phyloP scores from a whole-genome alignment of 2,797 vertebrate species.

The Clamator glandarius region DNA sequence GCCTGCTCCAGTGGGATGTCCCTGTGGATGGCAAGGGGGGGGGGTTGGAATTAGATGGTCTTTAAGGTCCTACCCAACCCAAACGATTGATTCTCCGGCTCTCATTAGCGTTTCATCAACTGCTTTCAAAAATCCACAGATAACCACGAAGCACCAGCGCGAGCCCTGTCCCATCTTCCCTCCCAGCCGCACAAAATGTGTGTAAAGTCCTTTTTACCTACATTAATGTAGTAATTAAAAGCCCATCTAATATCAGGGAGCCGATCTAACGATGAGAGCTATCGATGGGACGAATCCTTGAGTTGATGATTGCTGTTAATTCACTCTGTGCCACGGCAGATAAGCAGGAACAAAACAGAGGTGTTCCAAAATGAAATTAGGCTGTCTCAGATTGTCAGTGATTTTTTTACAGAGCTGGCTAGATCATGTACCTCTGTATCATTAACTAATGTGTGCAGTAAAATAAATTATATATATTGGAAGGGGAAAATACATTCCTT shows the following conservation, averaged over 20 bases:
- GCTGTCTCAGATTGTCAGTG: not conserved
- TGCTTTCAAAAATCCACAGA: not conserved
- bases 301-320: not conserved
- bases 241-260: not conserved
- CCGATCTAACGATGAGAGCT: slow-evolving; percentile 2
- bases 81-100: no score
- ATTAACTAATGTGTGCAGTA: slow-evolving; percentile 48
- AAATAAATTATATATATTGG: slow-evolving; percentile 44
- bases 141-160: not conserved
- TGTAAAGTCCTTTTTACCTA: not conserved
- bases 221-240: not conserved
- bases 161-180: not conserved
- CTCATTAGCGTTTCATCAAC: not conserved
- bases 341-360: not conserved
- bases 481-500: slow-evolving; percentile 39
- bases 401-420: not conserved
- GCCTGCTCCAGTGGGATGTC: no score
- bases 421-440: not conserved
- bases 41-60: no score
- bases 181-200: not conserved
- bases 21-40: no score
- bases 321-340: not conserved
- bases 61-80: no score
- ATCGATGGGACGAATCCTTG: not conserved
- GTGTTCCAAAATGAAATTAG: not conserved